Evolutionary conservation across 2,888 invertebrate species (phyloP).

Genomic region (Vannuccia rotundouncinata): DNA sequence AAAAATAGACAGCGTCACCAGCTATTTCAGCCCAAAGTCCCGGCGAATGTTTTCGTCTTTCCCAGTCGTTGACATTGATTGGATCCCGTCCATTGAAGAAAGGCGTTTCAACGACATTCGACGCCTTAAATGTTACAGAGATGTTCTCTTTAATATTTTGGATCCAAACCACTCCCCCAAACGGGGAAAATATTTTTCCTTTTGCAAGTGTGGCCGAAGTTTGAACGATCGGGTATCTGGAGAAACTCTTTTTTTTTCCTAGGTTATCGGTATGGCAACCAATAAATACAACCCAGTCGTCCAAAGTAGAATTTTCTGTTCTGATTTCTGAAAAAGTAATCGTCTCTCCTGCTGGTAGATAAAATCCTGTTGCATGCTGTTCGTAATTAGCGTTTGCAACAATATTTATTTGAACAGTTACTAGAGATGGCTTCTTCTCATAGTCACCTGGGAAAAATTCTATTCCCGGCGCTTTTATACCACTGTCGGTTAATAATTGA

Average conservation of each 20-base stretch:
- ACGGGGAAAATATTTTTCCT: not conserved
- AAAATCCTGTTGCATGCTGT: constrained; percentile 17
- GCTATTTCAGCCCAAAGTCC: constrained; percentile 31
- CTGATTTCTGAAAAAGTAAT: not conserved
- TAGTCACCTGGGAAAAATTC: constrained; percentile 28
- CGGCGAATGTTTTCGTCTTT: not conserved
- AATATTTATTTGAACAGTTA: not conserved
- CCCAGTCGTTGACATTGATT: not conserved
- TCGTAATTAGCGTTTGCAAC: not conserved
- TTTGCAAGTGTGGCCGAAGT: not conserved
- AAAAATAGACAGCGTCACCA: not conserved
- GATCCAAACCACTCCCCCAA: constrained; percentile 29
- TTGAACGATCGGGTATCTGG: not conserved
- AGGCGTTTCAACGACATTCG: constrained; percentile 24
- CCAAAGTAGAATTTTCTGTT: not conserved
- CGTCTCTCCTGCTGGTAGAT: constrained; percentile 11
- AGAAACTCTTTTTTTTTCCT: not conserved
- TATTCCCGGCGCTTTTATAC: constrained; percentile 17
- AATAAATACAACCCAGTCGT: not conserved
- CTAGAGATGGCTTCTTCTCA: not conserved
- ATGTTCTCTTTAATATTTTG: not conserved
- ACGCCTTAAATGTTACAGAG: not conserved
- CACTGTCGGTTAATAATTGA: not conserved
- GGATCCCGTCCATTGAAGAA: constrained; percentile 4
- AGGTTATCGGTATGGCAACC: constrained; percentile 33